A percentile compares a stretch with the other conserved stretches of the same genome.
Conservation (phyloP, 2,888 invertebrate species). For the Polyommatus iphigenia region DNA sequence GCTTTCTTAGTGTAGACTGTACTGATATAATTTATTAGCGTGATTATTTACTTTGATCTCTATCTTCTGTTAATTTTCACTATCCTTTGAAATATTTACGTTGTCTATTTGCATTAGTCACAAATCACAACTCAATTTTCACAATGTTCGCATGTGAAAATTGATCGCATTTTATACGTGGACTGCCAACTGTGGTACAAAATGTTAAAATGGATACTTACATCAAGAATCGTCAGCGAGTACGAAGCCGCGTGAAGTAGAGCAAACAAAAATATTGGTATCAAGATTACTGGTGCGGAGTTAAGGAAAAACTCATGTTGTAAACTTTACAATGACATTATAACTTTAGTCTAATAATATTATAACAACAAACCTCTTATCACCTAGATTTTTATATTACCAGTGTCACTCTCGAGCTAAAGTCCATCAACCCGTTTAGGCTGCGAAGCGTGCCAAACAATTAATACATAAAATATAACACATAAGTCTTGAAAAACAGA, state of each 20-base stretch:
- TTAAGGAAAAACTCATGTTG: slow-evolving; percentile 51
- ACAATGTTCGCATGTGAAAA: background rate
- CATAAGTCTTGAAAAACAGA: too few species aligned
- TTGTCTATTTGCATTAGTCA: background rate
- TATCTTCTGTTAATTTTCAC: background rate
- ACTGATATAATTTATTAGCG: background rate
- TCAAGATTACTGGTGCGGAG: slow-evolving; percentile 86
- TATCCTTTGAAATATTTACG: background rate
- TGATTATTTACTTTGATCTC: too few species aligned
- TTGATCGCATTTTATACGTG: too few species aligned
- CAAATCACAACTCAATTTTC: background rate
- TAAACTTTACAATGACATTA: background rate
- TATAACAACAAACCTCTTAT: too few species aligned
- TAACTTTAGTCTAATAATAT: too few species aligned
- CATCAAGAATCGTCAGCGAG: slow-evolving; percentile 92
- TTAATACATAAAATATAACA: too few species aligned
- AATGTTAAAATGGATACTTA: slow-evolving; percentile 81
- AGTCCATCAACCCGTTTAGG: too few species aligned
- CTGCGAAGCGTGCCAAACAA: too few species aligned
- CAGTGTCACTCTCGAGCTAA: too few species aligned
- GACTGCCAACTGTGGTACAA: background rate
- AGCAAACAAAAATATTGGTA: slow-evolving; percentile 95
- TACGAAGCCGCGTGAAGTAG: slow-evolving; percentile 95
- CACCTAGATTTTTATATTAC: too few species aligned
- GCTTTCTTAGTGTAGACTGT: background rate